Evolutionary conservation across 2,888 invertebrate genomes (phyloP).

Genomic region (Mythimna albipuncta): DNA sequence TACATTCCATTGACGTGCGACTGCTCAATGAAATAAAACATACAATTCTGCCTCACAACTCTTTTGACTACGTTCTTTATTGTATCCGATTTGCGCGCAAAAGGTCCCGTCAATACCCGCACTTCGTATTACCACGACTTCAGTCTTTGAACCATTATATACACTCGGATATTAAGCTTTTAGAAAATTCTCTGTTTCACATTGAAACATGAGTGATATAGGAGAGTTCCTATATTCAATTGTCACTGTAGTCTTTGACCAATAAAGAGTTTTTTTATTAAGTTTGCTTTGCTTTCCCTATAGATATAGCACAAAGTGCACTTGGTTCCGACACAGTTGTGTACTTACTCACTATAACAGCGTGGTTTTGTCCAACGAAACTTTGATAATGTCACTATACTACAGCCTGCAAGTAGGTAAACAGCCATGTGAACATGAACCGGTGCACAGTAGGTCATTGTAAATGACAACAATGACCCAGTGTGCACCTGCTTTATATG

Average conservation of each 20-base stretch:
- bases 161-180: constrained; percentile 2
- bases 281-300: neutral
- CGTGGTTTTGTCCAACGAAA: constrained; percentile 1
- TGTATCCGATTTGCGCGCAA: neutral
- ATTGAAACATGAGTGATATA: neutral
- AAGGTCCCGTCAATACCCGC: neutral
- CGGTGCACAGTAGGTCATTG: neutral
- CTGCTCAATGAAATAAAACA: constrained; percentile 15
- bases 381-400: constrained; percentile 9
- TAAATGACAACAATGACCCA: neutral
- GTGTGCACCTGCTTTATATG: neutral
- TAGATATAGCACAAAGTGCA: neutral
- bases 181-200: constrained; percentile 5
- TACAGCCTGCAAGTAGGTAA: neutral
- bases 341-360: constrained; percentile 1
- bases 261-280: constrained; percentile 18
- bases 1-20: neutral
- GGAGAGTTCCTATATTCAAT: neutral
- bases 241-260: neutral
- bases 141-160: neutral
- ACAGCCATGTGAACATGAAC: neutral
- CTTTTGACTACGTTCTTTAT: constrained; percentile 3
- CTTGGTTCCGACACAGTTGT: neutral
- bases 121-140: constrained; percentile 2
- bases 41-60: neutral